Evolutionary conservation across 92 coral and sea anemone genomes (phyloP), one percentile per base, ranked within the genome.

Genomic region (Epizoanthus fatuus): DNA sequence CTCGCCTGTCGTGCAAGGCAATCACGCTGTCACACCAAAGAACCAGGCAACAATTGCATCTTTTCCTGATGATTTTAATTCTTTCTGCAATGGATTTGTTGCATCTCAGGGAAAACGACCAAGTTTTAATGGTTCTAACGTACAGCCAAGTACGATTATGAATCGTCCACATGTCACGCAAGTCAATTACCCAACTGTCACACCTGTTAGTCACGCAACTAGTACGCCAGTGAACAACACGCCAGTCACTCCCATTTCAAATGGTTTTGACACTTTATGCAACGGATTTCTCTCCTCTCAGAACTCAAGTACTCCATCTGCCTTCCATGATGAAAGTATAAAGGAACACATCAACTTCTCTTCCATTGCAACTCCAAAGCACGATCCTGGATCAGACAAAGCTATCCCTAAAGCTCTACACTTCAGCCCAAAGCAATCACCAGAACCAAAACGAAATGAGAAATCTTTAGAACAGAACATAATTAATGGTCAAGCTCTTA

Each of bases 1-100:
- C 15, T 77, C 82, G 29, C 69, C 82, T 60, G 56, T 17, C 44
- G n/a, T 58, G 68, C 70, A 62, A 60, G 49, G 14, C 70, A 77
- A 17, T 60, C 37, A 0, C 2, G 47, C 25, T 37, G 52, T 39
- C 20, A 77, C 82, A 9, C 70, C 82, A 39, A 77, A 44, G 40
- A 60, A 17, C 6, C 57, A 12, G 57, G 4, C 82, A 19, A 77
- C 32, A 12, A 25, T 4, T 38, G 22, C 70, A 38, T 42, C 11
- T 62, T 77, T 77, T 38, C 82, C 82, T 2, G 71, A 77, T 49
- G 69, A 77, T 62, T 77, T 77, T 19, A 77, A 7, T 77, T 42
- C 58, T 1, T 77, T 77, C 68, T 60, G 71, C 59, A 77, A 77
- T 62, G 82, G 82, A 38, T 60, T 59, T 59, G 25, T 60, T 4